Conservation (phyloP, 2,113 vertebrate genomes). For the Accipiter cooperii region DNA sequence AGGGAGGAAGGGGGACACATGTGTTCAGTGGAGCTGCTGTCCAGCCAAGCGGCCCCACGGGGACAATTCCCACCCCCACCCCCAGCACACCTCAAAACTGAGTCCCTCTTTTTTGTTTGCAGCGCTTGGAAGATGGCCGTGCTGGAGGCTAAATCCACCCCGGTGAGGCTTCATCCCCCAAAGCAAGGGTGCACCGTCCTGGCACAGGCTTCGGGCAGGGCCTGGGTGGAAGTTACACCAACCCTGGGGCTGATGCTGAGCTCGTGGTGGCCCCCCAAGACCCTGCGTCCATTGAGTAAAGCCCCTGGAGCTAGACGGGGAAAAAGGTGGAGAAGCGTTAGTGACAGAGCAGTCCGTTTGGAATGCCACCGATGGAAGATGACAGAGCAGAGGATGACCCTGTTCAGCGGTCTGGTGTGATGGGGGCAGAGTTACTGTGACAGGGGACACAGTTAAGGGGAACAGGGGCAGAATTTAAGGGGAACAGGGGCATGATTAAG, state of each 20-base stretch:
- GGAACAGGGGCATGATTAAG: not conserved
- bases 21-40: not conserved
- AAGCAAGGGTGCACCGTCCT: not conserved
- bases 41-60: accelerated
- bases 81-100: not conserved
- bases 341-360: accelerated
- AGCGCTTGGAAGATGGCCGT: conserved; percentile 92
- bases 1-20: accelerated
- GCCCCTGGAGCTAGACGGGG: accelerated
- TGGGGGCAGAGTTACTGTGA: not conserved
- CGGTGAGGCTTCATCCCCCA: conserved; percentile 70
- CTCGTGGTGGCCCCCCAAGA: not conserved
- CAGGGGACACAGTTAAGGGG: not conserved
- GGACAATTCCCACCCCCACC: not conserved
- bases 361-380: not conserved
- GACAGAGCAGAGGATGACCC: not conserved
- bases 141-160: conserved; percentile 82
- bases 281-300: not conserved
- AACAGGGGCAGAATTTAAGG: not conserved
- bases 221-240: not conserved
- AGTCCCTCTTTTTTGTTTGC: conserved; percentile 1
- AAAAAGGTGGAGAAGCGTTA: not conserved
- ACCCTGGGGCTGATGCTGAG: not conserved
- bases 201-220: not conserved
- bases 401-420: not conserved